Evolutionary conservation across 2,113 vertebrate species (phyloP).

Genomic region (Psittacula cyanocephala): DNA sequence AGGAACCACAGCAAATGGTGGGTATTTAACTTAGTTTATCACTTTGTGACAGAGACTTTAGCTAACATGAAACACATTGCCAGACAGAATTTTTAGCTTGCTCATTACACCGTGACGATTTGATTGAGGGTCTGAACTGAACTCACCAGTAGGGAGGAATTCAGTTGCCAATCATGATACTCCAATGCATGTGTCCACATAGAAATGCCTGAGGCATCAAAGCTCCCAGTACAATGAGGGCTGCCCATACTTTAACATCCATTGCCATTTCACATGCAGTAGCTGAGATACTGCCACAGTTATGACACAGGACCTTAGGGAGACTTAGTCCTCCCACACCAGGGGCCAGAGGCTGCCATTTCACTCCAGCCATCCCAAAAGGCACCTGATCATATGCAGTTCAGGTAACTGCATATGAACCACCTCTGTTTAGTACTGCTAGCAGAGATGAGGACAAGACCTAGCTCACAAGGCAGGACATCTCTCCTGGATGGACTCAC

Average conservation of each 20-base stretch:
- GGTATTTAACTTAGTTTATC: background rate
- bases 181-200: fast-evolving
- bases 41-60: background rate
- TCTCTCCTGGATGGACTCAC: background rate
- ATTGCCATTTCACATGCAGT: background rate
- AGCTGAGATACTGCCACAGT: background rate
- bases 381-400: background rate
- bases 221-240: background rate
- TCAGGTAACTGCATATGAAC: background rate
- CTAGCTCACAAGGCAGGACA: background rate
- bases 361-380: background rate
- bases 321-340: background rate
- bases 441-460: background rate
- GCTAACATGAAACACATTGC: background rate
- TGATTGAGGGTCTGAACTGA: background rate
- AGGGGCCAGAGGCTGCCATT: background rate
- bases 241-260: background rate
- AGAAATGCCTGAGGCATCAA: background rate
- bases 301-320: background rate
- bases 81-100: background rate
- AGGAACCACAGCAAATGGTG: background rate
- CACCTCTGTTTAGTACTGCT: background rate
- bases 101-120: background rate
- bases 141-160: background rate
- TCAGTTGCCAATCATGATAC: background rate